Evolutionary conservation across 1,140 invertebrate species (phyloP).

Genomic region (Protaetia brevitarsis): DNA sequence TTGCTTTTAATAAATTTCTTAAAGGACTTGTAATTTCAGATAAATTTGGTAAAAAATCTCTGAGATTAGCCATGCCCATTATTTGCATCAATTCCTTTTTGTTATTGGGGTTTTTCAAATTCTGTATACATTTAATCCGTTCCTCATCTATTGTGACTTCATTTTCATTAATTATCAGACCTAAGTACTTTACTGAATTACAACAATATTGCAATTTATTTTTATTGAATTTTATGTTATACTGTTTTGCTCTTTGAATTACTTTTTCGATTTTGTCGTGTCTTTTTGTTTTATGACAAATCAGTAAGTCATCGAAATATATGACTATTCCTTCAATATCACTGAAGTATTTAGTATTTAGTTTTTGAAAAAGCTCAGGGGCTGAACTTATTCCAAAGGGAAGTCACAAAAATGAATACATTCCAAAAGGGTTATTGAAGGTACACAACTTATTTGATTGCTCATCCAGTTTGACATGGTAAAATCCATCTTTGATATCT

Average conservation of each 20-base stretch:
- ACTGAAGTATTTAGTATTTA: background rate
- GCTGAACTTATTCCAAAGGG: background rate
- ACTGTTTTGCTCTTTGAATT: no score
- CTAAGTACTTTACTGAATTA: constrained; percentile 19
- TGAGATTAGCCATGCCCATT: background rate
- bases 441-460: background rate
- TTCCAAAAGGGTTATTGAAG: background rate
- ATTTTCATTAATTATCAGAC: background rate
- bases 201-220: background rate
- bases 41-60: background rate
- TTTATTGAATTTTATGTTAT: background rate
- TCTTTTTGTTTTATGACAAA: background rate
- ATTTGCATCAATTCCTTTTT: background rate
- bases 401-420: background rate
- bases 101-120: background rate
- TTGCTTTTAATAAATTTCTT: constrained; percentile 22
- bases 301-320: background rate
- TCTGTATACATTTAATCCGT: background rate
- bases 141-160: background rate
- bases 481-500: background rate
- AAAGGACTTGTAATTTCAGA: background rate
- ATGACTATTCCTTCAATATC: background rate
- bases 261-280: background rate
- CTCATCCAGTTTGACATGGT: background rate
- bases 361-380: background rate